Percentiles rank a stretch among this genome's conserved stretches.
phyloP scores from a whole-genome alignment of 2,888 invertebrate species.

The Temnothorax rugatulus region DNA sequence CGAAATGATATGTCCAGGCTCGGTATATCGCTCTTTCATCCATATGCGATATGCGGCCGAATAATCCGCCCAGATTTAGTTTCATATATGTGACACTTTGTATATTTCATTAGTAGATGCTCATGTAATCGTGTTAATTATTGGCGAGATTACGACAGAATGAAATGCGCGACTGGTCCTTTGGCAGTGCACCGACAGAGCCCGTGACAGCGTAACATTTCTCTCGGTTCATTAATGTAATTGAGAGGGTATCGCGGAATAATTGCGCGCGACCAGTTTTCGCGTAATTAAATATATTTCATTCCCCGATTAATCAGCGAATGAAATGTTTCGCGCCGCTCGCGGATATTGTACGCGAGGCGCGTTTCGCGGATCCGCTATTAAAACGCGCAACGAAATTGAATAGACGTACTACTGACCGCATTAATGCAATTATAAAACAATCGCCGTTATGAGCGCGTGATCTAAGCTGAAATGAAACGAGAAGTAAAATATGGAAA shows the following conservation, averaged over 20 bases:
- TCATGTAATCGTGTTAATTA: constrained; percentile 47
- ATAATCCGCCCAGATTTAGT: constrained; percentile 21
- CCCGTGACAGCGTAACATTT: constrained; percentile 35
- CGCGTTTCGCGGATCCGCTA: constrained; percentile 5
- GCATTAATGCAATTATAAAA: constrained; percentile 53
- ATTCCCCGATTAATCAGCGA: constrained; percentile 52
- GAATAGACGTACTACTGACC: constrained; percentile 43
- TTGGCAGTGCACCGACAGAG: constrained; percentile 12
- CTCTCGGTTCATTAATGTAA: constrained; percentile 54
- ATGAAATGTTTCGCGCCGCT: constrained; percentile 44
- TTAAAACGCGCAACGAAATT: constrained; percentile 42
- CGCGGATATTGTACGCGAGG: constrained; percentile 18
- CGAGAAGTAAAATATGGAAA: constrained; percentile 24
- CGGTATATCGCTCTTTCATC: not conserved
- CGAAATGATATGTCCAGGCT: not conserved
- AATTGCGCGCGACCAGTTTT: constrained; percentile 50
- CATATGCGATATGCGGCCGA: constrained; percentile 2
- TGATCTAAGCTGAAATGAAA: constrained; percentile 30
- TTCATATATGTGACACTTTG: constrained; percentile 1
- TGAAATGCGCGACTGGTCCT: constrained; percentile 45
- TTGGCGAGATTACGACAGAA: constrained; percentile 42
- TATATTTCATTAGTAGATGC: constrained; percentile 50
- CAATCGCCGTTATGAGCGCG: constrained; percentile 41
- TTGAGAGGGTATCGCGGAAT: constrained; percentile 46
- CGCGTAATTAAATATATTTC: constrained; percentile 51